Evolutionary conservation across 2,113 vertebrate species (phyloP).

Genomic region (Actenoides hombroni): DNA sequence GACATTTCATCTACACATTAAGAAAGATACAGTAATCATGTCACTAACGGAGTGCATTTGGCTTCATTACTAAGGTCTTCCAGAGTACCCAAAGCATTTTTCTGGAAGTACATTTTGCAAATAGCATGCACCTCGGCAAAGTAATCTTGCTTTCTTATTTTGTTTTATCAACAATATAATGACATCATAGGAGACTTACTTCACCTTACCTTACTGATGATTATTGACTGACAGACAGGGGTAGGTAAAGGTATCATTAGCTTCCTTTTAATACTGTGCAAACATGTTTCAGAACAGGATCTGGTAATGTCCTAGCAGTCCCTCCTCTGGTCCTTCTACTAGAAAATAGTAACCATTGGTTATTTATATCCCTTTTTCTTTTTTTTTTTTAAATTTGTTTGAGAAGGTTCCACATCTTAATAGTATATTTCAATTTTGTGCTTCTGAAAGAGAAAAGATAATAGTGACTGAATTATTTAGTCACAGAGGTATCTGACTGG

Average conservation of each 20-base stretch:
- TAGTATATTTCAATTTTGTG: neutral
- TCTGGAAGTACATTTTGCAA: neutral
- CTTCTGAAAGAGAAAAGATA: neutral
- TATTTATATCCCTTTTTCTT: neutral
- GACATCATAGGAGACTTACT: neutral
- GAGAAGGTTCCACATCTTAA: neutral
- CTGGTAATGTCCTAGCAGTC: neutral
- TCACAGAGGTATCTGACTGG: neutral
- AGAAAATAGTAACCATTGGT: neutral
- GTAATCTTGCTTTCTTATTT: neutral
- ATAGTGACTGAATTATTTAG: neutral
- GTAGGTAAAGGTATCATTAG: neutral
- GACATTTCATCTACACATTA: neutral
- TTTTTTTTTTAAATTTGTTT: neutral
- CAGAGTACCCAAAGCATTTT: neutral
- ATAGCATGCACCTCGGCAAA: neutral
- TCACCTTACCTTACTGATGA: neutral
- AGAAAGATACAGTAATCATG: neutral
- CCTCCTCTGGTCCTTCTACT: neutral
- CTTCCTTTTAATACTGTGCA: neutral
- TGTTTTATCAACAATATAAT: neutral
- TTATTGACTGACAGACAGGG: neutral
- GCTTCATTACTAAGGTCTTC: neutral
- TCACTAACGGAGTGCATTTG: neutral
- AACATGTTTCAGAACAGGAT: neutral